phyloP scores from a whole-genome alignment of 2,888 invertebrate genomes.

The Leptopilina syphax region DNA sequence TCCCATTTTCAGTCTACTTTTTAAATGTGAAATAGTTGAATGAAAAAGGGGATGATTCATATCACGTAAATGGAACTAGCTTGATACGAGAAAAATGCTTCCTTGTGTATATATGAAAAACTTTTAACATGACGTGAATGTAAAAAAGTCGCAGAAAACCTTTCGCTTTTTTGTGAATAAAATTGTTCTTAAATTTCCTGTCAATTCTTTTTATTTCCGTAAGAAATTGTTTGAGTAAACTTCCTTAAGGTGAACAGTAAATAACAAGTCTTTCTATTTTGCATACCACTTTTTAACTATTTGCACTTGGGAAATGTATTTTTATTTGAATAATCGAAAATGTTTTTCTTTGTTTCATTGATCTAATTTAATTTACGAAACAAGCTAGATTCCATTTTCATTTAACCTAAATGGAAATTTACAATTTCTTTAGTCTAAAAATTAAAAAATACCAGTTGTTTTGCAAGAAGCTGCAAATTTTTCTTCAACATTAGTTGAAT shows the following conservation, averaged over 20 bases:
- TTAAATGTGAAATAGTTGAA: not conserved
- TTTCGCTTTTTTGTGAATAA: not conserved
- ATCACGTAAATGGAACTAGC: constrained; percentile 63
- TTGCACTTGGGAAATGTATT: not conserved
- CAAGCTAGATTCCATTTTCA: too few relatives aligned
- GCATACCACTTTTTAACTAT: not conserved
- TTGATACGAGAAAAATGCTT: constrained; percentile 56
- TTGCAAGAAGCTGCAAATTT: too few relatives aligned
- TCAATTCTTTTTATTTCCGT: not conserved
- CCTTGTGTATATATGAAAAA: constrained; percentile 21
- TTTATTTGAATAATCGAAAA: not conserved
- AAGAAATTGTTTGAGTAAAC: not conserved
- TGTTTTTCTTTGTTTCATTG: too few relatives aligned
- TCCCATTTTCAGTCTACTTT: not conserved
- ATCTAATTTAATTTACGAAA: not conserved
- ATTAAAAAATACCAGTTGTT: too few relatives aligned
- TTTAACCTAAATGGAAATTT: too few relatives aligned
- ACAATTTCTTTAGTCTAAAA: too few relatives aligned
- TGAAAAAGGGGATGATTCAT: constrained; percentile 49
- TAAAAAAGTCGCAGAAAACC: not conserved
- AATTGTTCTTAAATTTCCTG: constrained; percentile 9
- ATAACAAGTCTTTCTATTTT: not conserved
- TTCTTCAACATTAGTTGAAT: too few relatives aligned
- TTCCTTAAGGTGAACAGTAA: not conserved
- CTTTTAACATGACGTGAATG: constrained; percentile 5